Percentiles rank a stretch among this genome's conserved stretches.
Conservation (phyloP, 2,113 vertebrate species). For the Spea multiplicata region DNA sequence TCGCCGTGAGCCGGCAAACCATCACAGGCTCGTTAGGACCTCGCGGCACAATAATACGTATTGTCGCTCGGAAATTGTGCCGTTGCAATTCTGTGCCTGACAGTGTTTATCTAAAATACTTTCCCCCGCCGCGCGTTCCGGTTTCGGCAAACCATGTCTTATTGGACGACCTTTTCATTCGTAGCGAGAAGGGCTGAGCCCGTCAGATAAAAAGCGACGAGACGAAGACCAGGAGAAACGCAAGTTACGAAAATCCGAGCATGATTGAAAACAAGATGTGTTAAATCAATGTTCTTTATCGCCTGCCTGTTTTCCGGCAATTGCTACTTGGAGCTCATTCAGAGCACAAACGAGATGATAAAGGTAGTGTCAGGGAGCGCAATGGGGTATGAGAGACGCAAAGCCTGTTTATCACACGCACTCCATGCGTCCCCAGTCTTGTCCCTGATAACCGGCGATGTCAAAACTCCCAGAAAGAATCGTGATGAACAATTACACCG, state of each 20-base stretch:
- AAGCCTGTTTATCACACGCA: slow-evolving; percentile 75
- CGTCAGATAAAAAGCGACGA: slow-evolving; percentile 83
- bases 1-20: slow-evolving; percentile 66
- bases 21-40: slow-evolving; percentile 63
- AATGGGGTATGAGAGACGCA: slow-evolving; percentile 67
- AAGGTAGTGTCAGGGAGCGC: slow-evolving; percentile 76
- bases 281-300: slow-evolving; percentile 87
- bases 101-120: slow-evolving; percentile 87
- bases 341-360: slow-evolving; percentile 77
- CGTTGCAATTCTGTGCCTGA: slow-evolving; percentile 81
- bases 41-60: slow-evolving; percentile 75
- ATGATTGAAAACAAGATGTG: slow-evolving; percentile 87
- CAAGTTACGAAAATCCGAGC: slow-evolving; percentile 82
- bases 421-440: slow-evolving; percentile 54
- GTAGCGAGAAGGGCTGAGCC: slow-evolving; percentile 80
- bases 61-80: slow-evolving; percentile 78
- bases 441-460: slow-evolving; percentile 64
- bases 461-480: slow-evolving; percentile 63
- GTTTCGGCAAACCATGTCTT: slow-evolving; percentile 84
- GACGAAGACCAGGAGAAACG: slow-evolving; percentile 78
- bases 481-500: slow-evolving; percentile 59
- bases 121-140: slow-evolving; percentile 77
- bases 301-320: slow-evolving; percentile 78
- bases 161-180: slow-evolving; percentile 87
- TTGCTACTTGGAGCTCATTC: slow-evolving; percentile 81